A percentile compares a stretch with the other conserved stretches of the same genome.
Evolutionary conservation across 2,113 vertebrate genomes (phyloP).

Genomic region (Oncorhynchus tshawytscha): DNA sequence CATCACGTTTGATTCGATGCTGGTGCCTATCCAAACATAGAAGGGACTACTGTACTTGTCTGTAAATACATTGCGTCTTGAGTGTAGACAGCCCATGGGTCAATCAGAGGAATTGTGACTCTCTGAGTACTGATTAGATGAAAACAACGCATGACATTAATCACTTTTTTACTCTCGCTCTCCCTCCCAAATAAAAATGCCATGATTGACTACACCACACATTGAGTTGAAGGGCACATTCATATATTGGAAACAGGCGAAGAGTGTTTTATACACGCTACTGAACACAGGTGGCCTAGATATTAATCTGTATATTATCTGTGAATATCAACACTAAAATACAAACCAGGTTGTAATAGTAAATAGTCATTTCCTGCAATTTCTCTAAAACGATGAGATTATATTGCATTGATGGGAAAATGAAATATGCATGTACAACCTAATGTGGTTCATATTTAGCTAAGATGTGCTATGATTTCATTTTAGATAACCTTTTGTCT

Average conservation of each 20-base stretch:
- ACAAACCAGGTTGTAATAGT: conserved; percentile 29
- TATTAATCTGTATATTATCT: conserved; percentile 49
- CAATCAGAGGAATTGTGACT: not conserved
- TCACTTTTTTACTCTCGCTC: conserved; percentile 43
- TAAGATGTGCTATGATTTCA: not conserved
- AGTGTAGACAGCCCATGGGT: conserved; percentile 22
- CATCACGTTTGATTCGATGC: conserved; percentile 28
- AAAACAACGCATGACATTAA: conserved; percentile 20
- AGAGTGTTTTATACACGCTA: conserved; percentile 49
- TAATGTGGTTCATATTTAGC: not conserved
- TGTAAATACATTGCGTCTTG: conserved; percentile 33
- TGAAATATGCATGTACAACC: not conserved
- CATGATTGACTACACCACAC: conserved; percentile 69
- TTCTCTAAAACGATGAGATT: not conserved
- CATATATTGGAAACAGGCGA: conserved; percentile 67
- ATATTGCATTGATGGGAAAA: not conserved
- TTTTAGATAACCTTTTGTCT: not conserved
- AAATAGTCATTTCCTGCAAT: conserved; percentile 36
- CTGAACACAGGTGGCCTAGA: conserved; percentile 54
- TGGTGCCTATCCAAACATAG: conserved; percentile 15
- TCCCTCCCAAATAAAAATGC: conserved; percentile 27
- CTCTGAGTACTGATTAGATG: conserved; percentile 1
- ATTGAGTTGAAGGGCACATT: conserved; percentile 58
- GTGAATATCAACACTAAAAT: conserved; percentile 53
- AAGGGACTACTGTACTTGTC: conserved; percentile 42